Evolutionary conservation across 2,113 vertebrate species (phyloP).

Genomic region (Meleagris gallopavo): DNA sequence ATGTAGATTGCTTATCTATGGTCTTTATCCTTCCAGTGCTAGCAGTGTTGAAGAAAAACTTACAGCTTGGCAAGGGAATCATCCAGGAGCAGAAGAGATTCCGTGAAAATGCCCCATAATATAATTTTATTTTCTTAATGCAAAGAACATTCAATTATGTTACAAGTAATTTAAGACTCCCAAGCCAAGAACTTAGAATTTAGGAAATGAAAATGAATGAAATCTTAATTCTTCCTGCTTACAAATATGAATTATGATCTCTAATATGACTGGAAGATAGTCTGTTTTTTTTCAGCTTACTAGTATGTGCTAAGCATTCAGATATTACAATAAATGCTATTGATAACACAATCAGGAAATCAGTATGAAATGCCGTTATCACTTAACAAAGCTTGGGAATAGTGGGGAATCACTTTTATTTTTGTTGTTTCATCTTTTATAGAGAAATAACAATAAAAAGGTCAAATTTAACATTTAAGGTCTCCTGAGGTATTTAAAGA

Average conservation of each 20-base stretch:
- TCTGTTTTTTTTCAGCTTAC: neutral
- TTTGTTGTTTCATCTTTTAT: neutral
- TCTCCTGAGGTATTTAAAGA: neutral
- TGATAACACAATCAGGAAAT: neutral
- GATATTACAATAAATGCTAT: neutral
- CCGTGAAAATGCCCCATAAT: neutral
- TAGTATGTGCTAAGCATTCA: neutral
- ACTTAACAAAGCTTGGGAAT: neutral
- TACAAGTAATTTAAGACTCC: neutral
- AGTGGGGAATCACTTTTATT: neutral
- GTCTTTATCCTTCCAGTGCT: neutral
- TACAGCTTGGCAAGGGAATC: fast-evolving
- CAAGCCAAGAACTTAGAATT: neutral
- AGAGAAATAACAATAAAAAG: neutral
- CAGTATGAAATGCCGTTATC: neutral
- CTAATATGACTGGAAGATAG: neutral
- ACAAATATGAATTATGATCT: neutral
- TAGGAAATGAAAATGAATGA: neutral
- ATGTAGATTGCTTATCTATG: neutral
- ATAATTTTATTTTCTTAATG: neutral
- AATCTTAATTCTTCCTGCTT: constrained; percentile 17
- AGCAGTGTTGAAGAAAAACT: neutral
- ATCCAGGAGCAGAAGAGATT: neutral
- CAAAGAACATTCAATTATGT: neutral
- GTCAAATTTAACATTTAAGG: neutral